phyloP scores from a whole-genome alignment of 2,888 invertebrate genomes.

The Phalera bucephala region DNA sequence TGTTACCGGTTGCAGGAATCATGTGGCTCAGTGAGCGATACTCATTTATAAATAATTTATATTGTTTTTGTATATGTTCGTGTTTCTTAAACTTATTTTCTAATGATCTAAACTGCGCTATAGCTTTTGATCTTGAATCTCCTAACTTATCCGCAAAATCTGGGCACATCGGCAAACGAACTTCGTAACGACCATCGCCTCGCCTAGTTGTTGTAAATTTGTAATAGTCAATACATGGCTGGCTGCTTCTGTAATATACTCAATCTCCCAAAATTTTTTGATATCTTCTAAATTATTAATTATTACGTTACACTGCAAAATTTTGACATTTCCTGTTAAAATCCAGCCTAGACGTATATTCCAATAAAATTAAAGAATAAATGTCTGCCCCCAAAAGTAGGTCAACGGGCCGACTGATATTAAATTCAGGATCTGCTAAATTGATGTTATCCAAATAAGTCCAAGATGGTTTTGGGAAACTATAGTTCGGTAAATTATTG shows the following conservation, averaged over 20 bases:
- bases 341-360: slow-evolving; percentile 3
- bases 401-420: too few species aligned
- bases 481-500: not conserved
- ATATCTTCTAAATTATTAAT: slow-evolving; percentile 1
- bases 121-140: not conserved
- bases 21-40: slow-evolving; percentile 3
- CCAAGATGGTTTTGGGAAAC: slow-evolving; percentile 1
- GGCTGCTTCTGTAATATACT: slow-evolving; percentile 3
- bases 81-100: slow-evolving; percentile 4
- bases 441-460: not conserved
- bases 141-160: not conserved
- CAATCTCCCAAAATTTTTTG: slow-evolving; percentile 7
- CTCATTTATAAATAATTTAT: slow-evolving; percentile 5
- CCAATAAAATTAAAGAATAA: too few species aligned
- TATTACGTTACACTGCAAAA: slow-evolving; percentile 2
- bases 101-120: slow-evolving; percentile 5
- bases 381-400: too few species aligned
- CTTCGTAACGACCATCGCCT: slow-evolving; percentile 1
- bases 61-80: not conserved
- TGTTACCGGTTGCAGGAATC: not conserved
- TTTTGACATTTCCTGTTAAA: not conserved
- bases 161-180: not conserved
- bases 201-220: not conserved
- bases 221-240: slow-evolving; percentile 1
- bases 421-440: slow-evolving; percentile 3